Evolutionary conservation across 2,888 invertebrate species (phyloP).

Genomic region (Caenorhabditis auriculariae): DNA sequence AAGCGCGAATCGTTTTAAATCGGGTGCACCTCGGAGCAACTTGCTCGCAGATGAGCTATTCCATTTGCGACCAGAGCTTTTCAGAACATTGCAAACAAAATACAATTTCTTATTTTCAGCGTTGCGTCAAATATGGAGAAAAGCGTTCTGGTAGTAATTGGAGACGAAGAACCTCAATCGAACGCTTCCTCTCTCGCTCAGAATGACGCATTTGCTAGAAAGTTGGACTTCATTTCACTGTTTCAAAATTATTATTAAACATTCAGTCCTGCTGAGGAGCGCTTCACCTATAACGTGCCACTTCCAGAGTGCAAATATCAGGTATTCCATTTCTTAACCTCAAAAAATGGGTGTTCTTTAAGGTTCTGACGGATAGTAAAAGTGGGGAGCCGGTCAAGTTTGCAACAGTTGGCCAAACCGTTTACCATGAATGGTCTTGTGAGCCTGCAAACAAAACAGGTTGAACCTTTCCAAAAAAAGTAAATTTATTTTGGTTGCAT

Average conservation of each 20-base stretch:
- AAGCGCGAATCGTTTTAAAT: too few species aligned
- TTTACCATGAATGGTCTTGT: constrained; percentile 58
- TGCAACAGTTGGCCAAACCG: constrained; percentile 52
- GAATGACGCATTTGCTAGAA: constrained; percentile 1
- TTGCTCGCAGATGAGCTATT: too few species aligned
- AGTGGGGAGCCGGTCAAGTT: constrained; percentile 50
- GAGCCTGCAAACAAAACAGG: constrained; percentile 15
- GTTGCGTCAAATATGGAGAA: constrained; percentile 35
- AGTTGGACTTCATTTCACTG: constrained; percentile 6
- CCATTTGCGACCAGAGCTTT: too few species aligned
- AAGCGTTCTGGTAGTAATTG: constrained; percentile 28
- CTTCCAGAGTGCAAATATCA: constrained; percentile 48
- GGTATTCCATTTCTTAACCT: neutral
- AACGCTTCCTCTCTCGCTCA: neutral
- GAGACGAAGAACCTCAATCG: constrained; percentile 12
- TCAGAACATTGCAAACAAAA: too few species aligned
- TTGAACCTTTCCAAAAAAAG: neutral
- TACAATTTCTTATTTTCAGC: constrained; percentile 13
- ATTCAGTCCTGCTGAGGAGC: constrained; percentile 20
- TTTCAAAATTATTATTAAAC: neutral
- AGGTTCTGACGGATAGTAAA: constrained; percentile 37
- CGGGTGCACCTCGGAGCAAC: too few species aligned
- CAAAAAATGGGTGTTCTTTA: neutral
- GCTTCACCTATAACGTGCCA: constrained; percentile 39
- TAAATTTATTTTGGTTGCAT: neutral